A percentile compares a stretch with the other conserved stretches of the same genome.
phyloP scores from a whole-genome alignment of 2,797 vertebrate genomes.

The Alca torda region DNA sequence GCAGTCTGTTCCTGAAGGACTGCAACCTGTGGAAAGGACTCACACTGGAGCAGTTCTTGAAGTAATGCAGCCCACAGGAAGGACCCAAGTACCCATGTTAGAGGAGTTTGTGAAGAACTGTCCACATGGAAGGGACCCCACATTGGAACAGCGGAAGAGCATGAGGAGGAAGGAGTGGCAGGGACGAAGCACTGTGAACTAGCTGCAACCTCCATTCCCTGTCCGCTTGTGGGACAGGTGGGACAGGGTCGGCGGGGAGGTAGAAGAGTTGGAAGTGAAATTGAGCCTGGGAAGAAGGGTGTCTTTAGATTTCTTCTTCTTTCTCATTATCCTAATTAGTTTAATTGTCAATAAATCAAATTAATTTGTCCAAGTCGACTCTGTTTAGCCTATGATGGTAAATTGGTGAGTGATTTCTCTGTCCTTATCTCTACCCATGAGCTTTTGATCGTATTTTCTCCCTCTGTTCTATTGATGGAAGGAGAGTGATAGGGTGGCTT shows the following conservation, averaged over 20 bases:
- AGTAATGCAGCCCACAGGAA: neutral
- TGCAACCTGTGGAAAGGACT: accelerated
- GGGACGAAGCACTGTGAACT: neutral
- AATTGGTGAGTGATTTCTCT: neutral
- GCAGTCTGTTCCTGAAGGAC: neutral
- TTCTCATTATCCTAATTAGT: neutral
- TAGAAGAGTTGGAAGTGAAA: neutral
- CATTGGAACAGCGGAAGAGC: neutral
- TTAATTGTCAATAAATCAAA: neutral
- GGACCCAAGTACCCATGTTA: accelerated
- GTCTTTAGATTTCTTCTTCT: neutral
- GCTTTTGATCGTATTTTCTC: neutral
- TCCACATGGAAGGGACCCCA: neutral
- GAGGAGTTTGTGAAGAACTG: neutral
- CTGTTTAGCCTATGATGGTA: neutral
- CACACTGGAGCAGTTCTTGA: neutral
- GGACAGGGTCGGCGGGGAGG: accelerated
- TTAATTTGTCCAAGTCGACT: neutral
- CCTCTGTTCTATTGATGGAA: neutral
- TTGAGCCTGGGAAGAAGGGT: neutral
- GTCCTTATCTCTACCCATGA: neutral
- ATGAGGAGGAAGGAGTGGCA: neutral
- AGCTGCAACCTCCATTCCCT: neutral
- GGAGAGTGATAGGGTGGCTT: neutral
- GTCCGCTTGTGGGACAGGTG: neutral